phyloP scores from a whole-genome alignment of 1,140 invertebrate genomes.

The Monomorium pharaonis region DNA sequence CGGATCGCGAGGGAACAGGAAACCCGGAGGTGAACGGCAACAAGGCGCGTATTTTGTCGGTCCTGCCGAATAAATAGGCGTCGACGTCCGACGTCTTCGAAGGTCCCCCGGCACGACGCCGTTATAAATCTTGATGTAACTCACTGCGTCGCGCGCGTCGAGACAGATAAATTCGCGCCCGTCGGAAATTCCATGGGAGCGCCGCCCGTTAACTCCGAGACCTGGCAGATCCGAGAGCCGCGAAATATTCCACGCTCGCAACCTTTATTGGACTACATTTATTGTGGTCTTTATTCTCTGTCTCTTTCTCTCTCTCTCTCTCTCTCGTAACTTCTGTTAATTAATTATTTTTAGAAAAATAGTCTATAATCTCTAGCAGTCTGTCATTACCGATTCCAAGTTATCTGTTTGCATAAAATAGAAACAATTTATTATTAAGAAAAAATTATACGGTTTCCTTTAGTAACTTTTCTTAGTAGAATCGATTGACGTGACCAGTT shows the following conservation, averaged over 20 bases:
- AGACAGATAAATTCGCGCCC: slow-evolving; percentile 47
- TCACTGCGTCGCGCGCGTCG: slow-evolving; percentile 45
- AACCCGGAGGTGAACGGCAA: slow-evolving; percentile 55
- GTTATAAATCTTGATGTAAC: slow-evolving; percentile 59
- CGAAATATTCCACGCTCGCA: not conserved
- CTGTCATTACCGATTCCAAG: too few species aligned
- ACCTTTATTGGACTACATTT: not conserved
- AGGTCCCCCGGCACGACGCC: slow-evolving; percentile 25
- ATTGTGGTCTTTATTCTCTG: not conserved
- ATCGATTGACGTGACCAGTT: too few species aligned
- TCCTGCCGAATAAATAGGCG: slow-evolving; percentile 62
- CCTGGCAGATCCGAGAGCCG: not conserved
- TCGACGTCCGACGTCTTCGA: slow-evolving; percentile 56
- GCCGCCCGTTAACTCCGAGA: not conserved
- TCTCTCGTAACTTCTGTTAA: not conserved
- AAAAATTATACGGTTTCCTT: too few species aligned
- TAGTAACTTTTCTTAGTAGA: too few species aligned
- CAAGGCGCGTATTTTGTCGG: not conserved
- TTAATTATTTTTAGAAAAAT: too few species aligned
- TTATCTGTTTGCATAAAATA: too few species aligned
- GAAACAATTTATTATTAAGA: too few species aligned
- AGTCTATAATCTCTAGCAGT: too few species aligned
- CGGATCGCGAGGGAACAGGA: slow-evolving; percentile 71
- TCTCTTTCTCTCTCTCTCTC: too few species aligned
- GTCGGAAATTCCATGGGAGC: slow-evolving; percentile 15